Conservation (phyloP, 2,113 vertebrate species). For the Archilochus colubris region DNA sequence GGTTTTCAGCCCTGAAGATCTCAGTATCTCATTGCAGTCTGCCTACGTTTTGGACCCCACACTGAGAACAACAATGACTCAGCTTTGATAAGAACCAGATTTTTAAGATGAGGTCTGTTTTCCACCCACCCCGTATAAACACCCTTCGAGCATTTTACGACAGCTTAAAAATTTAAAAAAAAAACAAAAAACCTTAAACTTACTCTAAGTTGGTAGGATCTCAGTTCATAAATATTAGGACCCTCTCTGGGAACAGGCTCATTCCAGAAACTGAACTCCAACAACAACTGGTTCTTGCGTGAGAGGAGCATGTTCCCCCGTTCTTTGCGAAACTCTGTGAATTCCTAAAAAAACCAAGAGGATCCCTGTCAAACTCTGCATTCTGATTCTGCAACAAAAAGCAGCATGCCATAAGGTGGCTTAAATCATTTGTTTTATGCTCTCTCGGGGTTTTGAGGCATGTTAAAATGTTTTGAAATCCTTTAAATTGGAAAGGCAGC, state of each 20-base stretch:
- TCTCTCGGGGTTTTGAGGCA: background rate
- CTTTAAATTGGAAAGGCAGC: background rate
- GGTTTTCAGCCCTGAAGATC: background rate
- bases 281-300: slow-evolving; percentile 91
- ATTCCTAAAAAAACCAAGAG: slow-evolving; percentile 76
- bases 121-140: background rate
- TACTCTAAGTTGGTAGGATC: slow-evolving; percentile 95
- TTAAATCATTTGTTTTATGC: background rate
- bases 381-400: background rate
- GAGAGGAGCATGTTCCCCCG: slow-evolving; percentile 94
- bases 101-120: background rate
- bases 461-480: background rate
- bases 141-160: background rate
- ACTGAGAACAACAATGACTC: background rate
- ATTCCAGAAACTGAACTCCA: slow-evolving; percentile 99
- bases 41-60: background rate
- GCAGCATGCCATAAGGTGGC: fast-evolving
- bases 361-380: background rate
- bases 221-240: slow-evolving; percentile 95
- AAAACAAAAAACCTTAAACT: slow-evolving; percentile 39
- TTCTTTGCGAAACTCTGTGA: slow-evolving; percentile 87
- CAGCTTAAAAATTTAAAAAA: background rate
- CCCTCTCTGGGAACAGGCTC: slow-evolving; percentile 89
- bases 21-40: background rate
- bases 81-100: background rate